Conservation (phyloP, 2,888 invertebrate species). For the Acleris holmiana region DNA sequence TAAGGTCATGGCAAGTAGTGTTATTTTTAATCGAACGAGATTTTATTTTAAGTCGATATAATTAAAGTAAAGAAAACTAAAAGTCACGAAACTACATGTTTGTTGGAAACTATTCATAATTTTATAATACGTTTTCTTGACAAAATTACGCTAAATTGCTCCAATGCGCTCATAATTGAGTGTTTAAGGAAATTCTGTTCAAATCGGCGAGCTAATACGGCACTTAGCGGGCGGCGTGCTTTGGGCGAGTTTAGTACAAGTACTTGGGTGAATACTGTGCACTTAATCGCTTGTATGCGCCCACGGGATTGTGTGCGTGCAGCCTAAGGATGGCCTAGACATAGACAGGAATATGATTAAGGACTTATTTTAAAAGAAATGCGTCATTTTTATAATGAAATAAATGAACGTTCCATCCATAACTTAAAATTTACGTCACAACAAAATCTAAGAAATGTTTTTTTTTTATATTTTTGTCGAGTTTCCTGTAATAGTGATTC, state of each 20-base stretch:
- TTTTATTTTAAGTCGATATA: not conserved
- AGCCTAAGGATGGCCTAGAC: conserved; percentile 22
- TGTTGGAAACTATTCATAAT: not conserved
- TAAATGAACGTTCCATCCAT: too few relatives aligned
- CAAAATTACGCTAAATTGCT: conserved; percentile 25
- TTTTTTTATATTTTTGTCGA: too few relatives aligned
- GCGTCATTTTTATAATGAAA: too few relatives aligned
- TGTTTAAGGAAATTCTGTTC: conserved; percentile 19
- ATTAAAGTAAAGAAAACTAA: not conserved
- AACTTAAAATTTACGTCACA: too few relatives aligned
- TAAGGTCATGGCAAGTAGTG: too few relatives aligned
- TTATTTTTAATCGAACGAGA: too few relatives aligned
- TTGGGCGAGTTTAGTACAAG: not conserved
- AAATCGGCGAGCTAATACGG: conserved; percentile 23
- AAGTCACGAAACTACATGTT: not conserved
- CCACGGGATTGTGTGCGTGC: conserved; percentile 22
- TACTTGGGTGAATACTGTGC: not conserved
- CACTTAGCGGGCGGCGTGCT: conserved; percentile 23
- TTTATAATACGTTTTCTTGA: conserved; percentile 12
- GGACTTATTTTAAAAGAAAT: too few relatives aligned
- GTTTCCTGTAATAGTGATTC: too few relatives aligned
- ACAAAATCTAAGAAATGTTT: too few relatives aligned
- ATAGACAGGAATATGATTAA: too few relatives aligned
- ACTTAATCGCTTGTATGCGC: conserved; percentile 28
- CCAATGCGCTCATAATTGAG: conserved; percentile 25